Percentiles rank a stretch among this genome's conserved stretches.
phyloP scores from a whole-genome alignment of 1,140 invertebrate species.

The Brachionus asplanchnoidis region DNA sequence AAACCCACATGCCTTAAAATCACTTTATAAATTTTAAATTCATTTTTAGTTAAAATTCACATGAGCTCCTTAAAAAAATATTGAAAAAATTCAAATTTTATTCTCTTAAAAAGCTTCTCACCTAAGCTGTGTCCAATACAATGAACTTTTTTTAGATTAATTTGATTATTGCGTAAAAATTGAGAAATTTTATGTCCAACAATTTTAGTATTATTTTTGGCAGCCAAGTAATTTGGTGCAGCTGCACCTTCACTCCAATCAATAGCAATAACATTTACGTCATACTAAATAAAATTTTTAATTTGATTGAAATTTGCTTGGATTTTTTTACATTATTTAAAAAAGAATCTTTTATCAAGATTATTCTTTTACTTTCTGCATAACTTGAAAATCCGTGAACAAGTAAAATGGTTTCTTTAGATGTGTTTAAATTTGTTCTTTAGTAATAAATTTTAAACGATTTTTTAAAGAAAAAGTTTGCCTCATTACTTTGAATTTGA shows the following conservation, averaged over 20 bases:
- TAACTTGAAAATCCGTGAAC: constrained; percentile 5
- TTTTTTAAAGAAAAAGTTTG: background rate
- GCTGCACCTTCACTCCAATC: constrained; percentile 31
- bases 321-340: constrained; percentile 43
- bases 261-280: background rate
- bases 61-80: background rate
- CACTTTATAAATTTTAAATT: background rate
- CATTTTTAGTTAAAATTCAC: background rate
- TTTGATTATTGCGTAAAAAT: constrained; percentile 46
- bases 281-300: background rate
- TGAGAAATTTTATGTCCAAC: constrained; percentile 78
- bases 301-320: background rate
- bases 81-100: background rate
- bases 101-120: constrained; percentile 48
- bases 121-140: constrained; percentile 85
- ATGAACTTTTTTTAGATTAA: constrained; percentile 58
- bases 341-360: constrained; percentile 47
- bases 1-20: constrained; percentile 64
- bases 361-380: constrained; percentile 41
- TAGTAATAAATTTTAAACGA: background rate
- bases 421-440: background rate
- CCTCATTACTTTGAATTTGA: background rate
- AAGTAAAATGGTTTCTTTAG: background rate
- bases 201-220: constrained; percentile 68
- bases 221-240: constrained; percentile 61